Evolutionary conservation across 2,797 vertebrate genomes (phyloP).

Genomic region (Pteronotus mesoamericanus): DNA sequence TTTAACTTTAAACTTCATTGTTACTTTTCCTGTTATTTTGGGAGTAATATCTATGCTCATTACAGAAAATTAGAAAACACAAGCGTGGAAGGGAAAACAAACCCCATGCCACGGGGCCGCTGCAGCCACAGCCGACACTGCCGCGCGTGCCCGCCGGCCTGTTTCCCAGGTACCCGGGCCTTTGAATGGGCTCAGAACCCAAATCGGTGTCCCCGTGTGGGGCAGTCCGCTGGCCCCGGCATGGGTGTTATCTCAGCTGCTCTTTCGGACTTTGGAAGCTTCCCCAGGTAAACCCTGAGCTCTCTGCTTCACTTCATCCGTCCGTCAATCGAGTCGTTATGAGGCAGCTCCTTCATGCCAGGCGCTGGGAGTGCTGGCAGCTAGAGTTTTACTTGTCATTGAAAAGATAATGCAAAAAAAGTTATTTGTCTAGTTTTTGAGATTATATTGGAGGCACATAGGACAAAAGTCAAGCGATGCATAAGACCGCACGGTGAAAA

Average conservation of each 20-base stretch:
- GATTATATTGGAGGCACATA: not conserved
- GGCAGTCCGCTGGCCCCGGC: rapidly evolving
- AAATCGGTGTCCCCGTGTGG: rapidly evolving
- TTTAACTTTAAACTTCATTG: not conserved
- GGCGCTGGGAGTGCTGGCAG: not conserved
- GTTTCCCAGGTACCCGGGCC: not conserved
- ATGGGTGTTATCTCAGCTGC: not conserved
- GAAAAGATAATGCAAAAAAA: not conserved
- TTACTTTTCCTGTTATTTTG: not conserved
- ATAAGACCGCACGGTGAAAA: not conserved
- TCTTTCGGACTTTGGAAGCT: not conserved
- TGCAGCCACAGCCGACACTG: not conserved
- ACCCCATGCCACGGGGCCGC: not conserved
- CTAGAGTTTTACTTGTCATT: not conserved
- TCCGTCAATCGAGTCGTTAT: not conserved
- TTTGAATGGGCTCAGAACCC: rapidly evolving
- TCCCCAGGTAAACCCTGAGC: not conserved
- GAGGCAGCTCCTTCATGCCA: not conserved
- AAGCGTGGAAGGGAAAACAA: not conserved
- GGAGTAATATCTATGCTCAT: not conserved
- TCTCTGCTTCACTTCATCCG: not conserved
- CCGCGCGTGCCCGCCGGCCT: too few relatives aligned
- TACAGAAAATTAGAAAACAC: not conserved
- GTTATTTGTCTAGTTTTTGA: not conserved
- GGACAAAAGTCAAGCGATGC: not conserved